phyloP scores from a whole-genome alignment of 2,797 vertebrate genomes.

The Mus caroli region DNA sequence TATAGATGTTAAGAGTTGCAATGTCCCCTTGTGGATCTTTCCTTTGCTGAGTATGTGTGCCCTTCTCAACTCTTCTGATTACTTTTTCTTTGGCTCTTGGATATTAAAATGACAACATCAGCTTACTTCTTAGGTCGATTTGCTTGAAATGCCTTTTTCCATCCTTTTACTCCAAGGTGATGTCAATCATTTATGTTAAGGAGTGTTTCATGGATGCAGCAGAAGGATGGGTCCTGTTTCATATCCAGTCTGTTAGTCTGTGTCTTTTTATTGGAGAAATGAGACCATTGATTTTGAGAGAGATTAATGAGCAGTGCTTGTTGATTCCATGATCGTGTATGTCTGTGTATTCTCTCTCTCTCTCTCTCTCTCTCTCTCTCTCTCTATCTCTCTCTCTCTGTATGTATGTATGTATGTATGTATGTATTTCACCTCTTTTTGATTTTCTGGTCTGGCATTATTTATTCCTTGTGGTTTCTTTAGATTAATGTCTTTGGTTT shows the following conservation, averaged over 20 bases:
- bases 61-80: neutral
- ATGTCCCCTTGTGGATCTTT: neutral
- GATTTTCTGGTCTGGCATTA: neutral
- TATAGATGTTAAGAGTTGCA: neutral
- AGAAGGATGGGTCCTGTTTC: neutral
- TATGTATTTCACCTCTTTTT: neutral
- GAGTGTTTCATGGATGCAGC: neutral
- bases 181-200: neutral
- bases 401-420: neutral
- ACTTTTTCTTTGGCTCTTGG: neutral
- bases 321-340: neutral
- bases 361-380: too few relatives aligned
- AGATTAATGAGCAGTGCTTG: neutral
- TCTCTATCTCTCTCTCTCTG: too few relatives aligned
- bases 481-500: neutral
- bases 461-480: neutral
- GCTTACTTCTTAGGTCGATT: neutral
- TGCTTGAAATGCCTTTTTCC: neutral
- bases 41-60: neutral
- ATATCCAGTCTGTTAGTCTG: neutral
- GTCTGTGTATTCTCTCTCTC: too few relatives aligned
- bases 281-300: too few relatives aligned
- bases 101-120: neutral
- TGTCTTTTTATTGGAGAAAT: neutral
- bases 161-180: neutral